Conservation (phyloP, 2,113 vertebrate species). For the Diglossa brunneiventris region DNA sequence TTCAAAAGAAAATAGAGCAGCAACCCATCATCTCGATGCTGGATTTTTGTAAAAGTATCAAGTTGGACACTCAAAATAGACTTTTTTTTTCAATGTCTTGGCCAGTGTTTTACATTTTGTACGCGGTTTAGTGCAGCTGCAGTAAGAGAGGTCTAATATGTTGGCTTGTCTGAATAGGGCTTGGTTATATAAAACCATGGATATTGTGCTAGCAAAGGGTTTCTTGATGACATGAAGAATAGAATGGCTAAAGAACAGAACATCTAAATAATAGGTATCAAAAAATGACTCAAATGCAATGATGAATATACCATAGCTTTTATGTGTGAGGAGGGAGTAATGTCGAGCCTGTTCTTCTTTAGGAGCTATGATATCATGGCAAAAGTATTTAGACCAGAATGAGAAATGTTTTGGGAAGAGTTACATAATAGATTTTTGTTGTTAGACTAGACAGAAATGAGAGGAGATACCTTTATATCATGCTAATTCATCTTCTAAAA, state of each 20-base stretch:
- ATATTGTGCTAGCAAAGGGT: conserved; percentile 28
- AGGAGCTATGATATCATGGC: neutral
- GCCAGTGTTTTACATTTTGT: neutral
- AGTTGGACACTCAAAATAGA: conserved; percentile 6
- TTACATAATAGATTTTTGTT: neutral
- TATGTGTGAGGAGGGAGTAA: neutral
- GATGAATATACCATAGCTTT: neutral
- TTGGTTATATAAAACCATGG: conserved; percentile 25
- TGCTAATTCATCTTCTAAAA: conserved; percentile 19
- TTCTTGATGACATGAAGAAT: conserved; percentile 25
- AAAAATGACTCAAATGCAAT: neutral
- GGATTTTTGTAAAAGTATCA: neutral
- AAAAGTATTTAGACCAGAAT: conserved; percentile 12
- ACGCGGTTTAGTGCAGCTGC: conserved; percentile 44
- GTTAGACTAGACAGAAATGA: neutral
- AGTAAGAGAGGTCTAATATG: conserved; percentile 22
- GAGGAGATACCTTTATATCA: neutral
- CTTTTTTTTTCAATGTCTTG: neutral
- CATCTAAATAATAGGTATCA: neutral
- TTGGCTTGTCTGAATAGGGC: conserved; percentile 27
- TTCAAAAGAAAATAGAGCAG: neutral
- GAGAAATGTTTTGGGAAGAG: neutral
- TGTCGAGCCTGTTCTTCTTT: neutral
- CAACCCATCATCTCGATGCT: neutral
- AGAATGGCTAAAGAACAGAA: conserved; percentile 17